These are phyloP conservation scores for Parus major DNA, from an alignment of 2,113 vertebrate genomes.

Conservation along the genomic window DNA sequence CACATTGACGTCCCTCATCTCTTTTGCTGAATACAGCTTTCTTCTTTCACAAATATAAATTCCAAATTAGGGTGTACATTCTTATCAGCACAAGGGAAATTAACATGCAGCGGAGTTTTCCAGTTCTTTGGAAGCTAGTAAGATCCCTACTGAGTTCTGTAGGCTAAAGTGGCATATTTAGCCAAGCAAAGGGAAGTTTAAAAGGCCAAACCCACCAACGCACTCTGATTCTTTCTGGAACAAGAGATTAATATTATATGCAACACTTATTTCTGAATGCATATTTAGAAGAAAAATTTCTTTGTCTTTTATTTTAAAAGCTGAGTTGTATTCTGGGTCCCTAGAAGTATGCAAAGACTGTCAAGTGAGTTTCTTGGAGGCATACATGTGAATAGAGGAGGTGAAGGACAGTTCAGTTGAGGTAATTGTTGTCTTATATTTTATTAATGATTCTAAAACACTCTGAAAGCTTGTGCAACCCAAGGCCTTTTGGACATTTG, in stretches of 20 bases:
- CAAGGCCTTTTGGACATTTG: not conserved
- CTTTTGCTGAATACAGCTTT: not conserved
- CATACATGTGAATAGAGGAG: fast-evolving
- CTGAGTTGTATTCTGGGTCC: not conserved
- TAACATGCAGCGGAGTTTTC: not conserved
- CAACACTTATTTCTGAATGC: not conserved
- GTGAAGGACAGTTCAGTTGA: not conserved
- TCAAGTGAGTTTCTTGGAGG: not conserved
- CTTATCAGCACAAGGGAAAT: not conserved
- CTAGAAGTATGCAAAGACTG: not conserved
- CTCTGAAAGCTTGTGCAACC: not conserved
- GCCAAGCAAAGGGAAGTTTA: not conserved
- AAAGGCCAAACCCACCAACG: not conserved
- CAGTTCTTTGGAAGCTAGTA: not conserved
- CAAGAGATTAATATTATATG: not conserved
- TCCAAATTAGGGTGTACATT: not conserved
- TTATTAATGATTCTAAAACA: not conserved
- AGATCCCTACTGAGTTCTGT: not conserved
- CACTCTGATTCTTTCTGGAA: not conserved
- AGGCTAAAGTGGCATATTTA: not conserved
- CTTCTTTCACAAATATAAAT: not conserved
- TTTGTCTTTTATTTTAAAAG: not conserved
- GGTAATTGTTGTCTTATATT: not conserved
- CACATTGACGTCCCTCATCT: not conserved
- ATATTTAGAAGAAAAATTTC: not conserved